These are phyloP conservation scores for Torymus texanus DNA, from an alignment of 2,888 invertebrate genomes.

Conservation along the genomic window DNA sequence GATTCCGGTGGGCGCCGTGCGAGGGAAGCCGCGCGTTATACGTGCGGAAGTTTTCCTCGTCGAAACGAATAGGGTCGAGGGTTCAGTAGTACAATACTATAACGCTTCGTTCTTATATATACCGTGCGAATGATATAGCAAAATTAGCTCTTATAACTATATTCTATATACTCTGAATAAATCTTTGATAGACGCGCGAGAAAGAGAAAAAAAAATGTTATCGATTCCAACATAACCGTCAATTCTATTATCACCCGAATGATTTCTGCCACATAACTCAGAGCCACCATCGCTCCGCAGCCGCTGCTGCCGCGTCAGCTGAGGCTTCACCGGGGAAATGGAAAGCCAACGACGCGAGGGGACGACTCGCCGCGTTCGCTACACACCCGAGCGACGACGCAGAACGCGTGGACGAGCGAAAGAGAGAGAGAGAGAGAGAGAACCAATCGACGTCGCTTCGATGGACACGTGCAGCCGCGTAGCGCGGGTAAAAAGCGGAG, in stretches of 20 bases:
- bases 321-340: constrained; percentile 31
- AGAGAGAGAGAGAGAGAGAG: neutral
- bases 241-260: constrained; percentile 19
- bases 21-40: neutral
- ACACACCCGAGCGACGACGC: neutral
- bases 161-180: too few relatives aligned
- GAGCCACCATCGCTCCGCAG: neutral
- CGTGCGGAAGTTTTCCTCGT: too few relatives aligned
- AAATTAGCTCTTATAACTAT: too few relatives aligned
- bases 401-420: constrained; percentile 28
- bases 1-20: constrained; percentile 18
- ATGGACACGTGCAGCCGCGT: too few relatives aligned
- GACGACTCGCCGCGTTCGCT: constrained; percentile 7
- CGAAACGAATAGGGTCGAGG: too few relatives aligned
- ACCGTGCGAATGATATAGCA: too few relatives aligned
- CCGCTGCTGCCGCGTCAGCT: constrained; percentile 18
- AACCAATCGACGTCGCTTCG: too few relatives aligned
- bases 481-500: neutral
- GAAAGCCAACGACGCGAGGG: constrained; percentile 10
- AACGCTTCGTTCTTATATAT: too few relatives aligned
- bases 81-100: too few relatives aligned
- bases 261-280: constrained; percentile 33
- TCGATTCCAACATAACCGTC: too few relatives aligned
- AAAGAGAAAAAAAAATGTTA: too few relatives aligned
- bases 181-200: too few relatives aligned